A percentile compares a stretch with the other conserved stretches of the same genome.
Conservation (phyloP, 2,888 invertebrate genomes). For the Eristalis pertinax region DNA sequence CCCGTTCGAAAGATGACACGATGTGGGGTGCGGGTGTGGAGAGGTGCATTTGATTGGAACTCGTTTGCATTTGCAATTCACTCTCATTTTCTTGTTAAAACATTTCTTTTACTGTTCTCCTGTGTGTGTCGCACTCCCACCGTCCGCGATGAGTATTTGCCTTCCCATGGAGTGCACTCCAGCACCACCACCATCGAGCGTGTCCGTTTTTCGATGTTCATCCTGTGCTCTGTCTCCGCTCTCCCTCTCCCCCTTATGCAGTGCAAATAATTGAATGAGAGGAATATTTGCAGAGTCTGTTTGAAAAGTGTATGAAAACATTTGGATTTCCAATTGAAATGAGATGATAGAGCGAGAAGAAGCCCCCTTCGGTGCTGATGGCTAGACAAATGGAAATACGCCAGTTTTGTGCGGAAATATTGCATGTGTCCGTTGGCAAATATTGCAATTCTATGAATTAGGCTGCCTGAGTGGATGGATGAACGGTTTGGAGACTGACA, state of each 20-base stretch:
- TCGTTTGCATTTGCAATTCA: slow-evolving; percentile 68
- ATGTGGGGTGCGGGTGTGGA: not conserved
- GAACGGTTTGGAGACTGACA: not conserved
- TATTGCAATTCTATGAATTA: slow-evolving; percentile 51
- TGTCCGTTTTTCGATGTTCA: slow-evolving; percentile 2
- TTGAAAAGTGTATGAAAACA: slow-evolving; percentile 72
- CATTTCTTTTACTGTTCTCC: slow-evolving; percentile 19
- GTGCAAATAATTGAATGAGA: slow-evolving; percentile 69
- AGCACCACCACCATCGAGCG: too few relatives aligned
- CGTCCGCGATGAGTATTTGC: slow-evolving; percentile 18
- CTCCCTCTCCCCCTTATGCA: not conserved
- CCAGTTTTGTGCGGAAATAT: slow-evolving; percentile 34
- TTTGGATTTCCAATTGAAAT: slow-evolving; percentile 72
- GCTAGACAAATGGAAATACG: too few relatives aligned
- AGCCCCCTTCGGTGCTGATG: too few relatives aligned
- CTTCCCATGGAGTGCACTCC: not conserved
- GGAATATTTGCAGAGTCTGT: slow-evolving; percentile 69
- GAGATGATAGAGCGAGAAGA: slow-evolving; percentile 32
- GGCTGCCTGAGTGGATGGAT: slow-evolving; percentile 22
- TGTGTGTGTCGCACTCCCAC: not conserved
- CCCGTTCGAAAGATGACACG: not conserved
- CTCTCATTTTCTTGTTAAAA: slow-evolving; percentile 67
- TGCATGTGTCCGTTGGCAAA: slow-evolving; percentile 29
- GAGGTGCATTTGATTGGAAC: slow-evolving; percentile 62
- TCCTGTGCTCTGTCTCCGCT: slow-evolving; percentile 8